Evolutionary conservation across 2,888 invertebrate species (phyloP).

Genomic region (Dendrolimus pini): DNA sequence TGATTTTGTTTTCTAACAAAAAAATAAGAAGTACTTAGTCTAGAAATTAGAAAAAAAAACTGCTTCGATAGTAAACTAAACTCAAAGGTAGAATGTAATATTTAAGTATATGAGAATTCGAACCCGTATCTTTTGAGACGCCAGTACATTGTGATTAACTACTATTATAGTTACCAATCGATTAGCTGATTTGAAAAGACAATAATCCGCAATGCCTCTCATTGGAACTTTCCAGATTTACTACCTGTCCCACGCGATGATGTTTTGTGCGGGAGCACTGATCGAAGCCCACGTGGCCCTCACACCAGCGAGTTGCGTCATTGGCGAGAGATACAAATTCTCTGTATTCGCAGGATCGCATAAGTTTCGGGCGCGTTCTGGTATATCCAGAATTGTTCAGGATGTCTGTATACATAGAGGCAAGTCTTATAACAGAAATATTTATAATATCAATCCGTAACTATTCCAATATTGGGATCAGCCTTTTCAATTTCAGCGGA

Average conservation of each 20-base stretch:
- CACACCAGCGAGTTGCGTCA: slow-evolving; percentile 55
- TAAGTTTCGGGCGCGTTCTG: slow-evolving; percentile 38
- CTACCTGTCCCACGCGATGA: slow-evolving; percentile 56
- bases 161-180: too few relatives aligned
- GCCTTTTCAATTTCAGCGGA: too few relatives aligned
- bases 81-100: not conserved
- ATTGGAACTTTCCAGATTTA: slow-evolving; percentile 33
- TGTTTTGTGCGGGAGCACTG: slow-evolving; percentile 56
- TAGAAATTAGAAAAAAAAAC: too few relatives aligned
- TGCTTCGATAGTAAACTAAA: too few relatives aligned
- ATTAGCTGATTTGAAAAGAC: too few relatives aligned
- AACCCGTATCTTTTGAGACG: too few relatives aligned
- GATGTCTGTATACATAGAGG: slow-evolving; percentile 55
- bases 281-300: slow-evolving; percentile 60
- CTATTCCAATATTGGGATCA: too few relatives aligned
- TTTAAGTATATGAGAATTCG: not conserved
- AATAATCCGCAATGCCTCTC: too few relatives aligned
- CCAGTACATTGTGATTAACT: too few relatives aligned
- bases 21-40: too few relatives aligned
- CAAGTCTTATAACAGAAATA: slow-evolving; percentile 14
- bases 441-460: too few relatives aligned
- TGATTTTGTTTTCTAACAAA: too few relatives aligned
- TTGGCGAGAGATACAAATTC: slow-evolving; percentile 51
- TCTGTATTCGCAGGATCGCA: slow-evolving; percentile 49
- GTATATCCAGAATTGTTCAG: slow-evolving; percentile 33